Base-by-base conservation (phyloP, 1,140 invertebrate species). In the Cydia pomonella region DNA sequence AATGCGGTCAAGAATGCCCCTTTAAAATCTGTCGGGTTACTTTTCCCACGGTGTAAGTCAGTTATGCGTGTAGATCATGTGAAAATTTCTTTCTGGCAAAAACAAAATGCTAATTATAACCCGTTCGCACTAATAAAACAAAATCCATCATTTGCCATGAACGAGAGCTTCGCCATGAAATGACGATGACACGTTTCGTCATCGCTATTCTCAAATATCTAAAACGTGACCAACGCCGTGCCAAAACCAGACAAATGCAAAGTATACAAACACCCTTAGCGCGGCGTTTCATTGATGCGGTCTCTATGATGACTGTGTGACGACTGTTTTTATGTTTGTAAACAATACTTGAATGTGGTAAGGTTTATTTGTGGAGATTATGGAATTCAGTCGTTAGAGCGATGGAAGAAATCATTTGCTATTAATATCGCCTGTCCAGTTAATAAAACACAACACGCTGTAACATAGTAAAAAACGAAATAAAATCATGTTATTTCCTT, bases 131-230 rank as follows among this genome's bases (percentile, higher is more conserved):
- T 69, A 69, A 69, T 69, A 69, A 69, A 69, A 69, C 29, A 33
- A 69, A 69, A 69, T 69, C 64, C 64, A 69, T 69, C 64, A 69
- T 38, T 69, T 69, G 25, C 27, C 64, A 38, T 33, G 27, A 38
- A 66, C 63, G 27, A 41, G 64, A 29, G 29, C 29, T 29, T 18
- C 29, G 63, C 63, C 63, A 66, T 66, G 63, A 33, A 23, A 59
- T 63, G 62, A 41, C 73, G 63, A 75, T 78, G 73, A 59, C 53
- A 63, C 29, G 62, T 71, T 69, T 38, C 74, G 76, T 80, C 76
- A 80, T 63, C 75, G 59, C 79, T 80, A 80, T 80, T 76, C 76
- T 73, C 16, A 74, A 69, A 64, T 33, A 69, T 69, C 64, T 69
- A 69, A 69, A 69, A 69, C 64, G 64, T 69, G 64, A 53, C 23